phyloP scores from a whole-genome alignment of 1,140 invertebrate genomes.

The Melipona quadrifasciata region DNA sequence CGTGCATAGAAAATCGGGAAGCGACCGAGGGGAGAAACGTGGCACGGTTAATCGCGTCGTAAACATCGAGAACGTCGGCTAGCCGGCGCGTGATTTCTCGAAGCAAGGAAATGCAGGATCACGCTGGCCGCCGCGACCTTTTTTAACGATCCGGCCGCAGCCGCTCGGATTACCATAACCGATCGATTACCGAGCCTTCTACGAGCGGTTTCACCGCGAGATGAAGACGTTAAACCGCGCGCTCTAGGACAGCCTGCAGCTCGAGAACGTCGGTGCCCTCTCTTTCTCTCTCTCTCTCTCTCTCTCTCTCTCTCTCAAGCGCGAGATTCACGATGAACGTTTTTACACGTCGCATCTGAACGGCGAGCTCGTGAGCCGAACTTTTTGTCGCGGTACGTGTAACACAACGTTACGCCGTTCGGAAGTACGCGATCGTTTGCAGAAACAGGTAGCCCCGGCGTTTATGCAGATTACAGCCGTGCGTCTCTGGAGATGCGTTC shows the following conservation, averaged over 20 bases:
- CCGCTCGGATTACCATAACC: conserved; percentile 25
- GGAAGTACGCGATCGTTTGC: not conserved
- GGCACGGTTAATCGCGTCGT: conserved; percentile 10
- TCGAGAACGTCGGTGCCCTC: not conserved
- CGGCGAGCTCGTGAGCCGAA: not conserved
- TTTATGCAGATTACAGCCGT: not conserved
- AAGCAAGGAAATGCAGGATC: conserved; percentile 16
- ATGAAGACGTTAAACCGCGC: conserved; percentile 8
- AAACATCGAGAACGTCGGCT: not conserved
- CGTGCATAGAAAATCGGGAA: conserved; percentile 12
- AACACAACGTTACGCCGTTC: not conserved
- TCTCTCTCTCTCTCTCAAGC: not conserved
- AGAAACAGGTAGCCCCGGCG: not conserved
- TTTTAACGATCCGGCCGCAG: conserved; percentile 1
- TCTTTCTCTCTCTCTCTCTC: no score
- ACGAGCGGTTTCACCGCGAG: conserved; percentile 15
- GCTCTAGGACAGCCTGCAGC: not conserved
- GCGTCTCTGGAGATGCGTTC: not conserved
- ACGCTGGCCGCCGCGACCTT: not conserved
- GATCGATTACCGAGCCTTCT: conserved; percentile 15
- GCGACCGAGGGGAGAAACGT: not conserved
- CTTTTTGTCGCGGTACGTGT: not conserved
- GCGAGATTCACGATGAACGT: not conserved
- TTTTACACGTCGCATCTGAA: not conserved
- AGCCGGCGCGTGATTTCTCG: conserved; percentile 10